Conservation (phyloP, 2,888 invertebrate species). For the Chorisops tibialis region DNA sequence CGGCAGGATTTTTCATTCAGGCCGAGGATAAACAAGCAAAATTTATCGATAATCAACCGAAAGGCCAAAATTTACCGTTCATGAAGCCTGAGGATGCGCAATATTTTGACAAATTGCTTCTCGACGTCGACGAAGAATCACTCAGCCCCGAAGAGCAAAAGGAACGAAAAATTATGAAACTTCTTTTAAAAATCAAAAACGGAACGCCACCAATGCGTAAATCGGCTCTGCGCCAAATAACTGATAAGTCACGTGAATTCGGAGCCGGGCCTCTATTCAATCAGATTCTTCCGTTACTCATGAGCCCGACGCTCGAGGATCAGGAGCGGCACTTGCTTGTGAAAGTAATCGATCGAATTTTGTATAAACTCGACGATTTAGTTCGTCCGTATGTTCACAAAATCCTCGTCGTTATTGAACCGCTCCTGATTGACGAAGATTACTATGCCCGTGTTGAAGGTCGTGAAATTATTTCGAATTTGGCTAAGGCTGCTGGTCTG, state of each 20-base stretch:
- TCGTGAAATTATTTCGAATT: conserved; percentile 96
- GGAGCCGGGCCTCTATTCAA: conserved; percentile 99
- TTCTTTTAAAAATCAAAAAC: conserved; percentile 97
- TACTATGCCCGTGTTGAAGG: conserved; percentile 99
- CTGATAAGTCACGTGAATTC: conserved; percentile 97
- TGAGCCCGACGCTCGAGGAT: conserved; percentile 99
- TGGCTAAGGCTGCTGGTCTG: conserved; percentile 97
- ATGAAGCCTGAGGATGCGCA: conserved; percentile 99
- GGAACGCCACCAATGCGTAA: conserved; percentile 99
- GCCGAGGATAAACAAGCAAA: conserved; percentile 84
- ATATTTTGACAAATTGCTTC: conserved; percentile 96
- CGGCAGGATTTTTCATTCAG: conserved; percentile 93
- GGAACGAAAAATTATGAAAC: conserved; percentile 98
- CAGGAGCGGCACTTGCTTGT: conserved; percentile 98
- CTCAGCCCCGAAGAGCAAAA: conserved; percentile 95
- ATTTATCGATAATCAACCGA: conserved; percentile 93
- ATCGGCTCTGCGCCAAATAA: conserved; percentile 94
- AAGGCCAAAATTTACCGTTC: conserved; percentile 91
- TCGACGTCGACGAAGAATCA: conserved; percentile 96
- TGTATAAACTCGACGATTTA: conserved; percentile 97
- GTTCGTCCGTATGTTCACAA: conserved; percentile 99
- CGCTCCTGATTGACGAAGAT: conserved; percentile 97
- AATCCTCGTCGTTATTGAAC: conserved; percentile 98
- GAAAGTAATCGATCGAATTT: conserved; percentile 96
- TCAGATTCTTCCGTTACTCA: conserved; percentile 97